These are phyloP conservation scores for Dermochelys coriacea DNA, from an alignment of 2,797 vertebrate genomes.

Conservation along the genomic window DNA sequence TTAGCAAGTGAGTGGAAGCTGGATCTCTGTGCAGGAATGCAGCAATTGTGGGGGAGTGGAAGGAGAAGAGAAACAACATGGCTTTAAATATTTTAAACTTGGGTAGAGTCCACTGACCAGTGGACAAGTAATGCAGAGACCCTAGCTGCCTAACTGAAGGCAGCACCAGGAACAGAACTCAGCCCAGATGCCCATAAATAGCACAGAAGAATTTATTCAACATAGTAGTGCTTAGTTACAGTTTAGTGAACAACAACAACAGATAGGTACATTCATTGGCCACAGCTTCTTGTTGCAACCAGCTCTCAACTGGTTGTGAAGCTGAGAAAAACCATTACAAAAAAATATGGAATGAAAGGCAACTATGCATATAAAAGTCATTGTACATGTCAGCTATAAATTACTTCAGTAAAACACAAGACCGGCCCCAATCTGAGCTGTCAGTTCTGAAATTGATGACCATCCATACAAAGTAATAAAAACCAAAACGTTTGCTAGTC, in stretches of 20 bases:
- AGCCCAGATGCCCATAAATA: slow-evolving; percentile 10
- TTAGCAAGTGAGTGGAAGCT: not conserved
- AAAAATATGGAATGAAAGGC: slow-evolving; percentile 65
- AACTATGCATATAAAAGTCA: slow-evolving; percentile 80
- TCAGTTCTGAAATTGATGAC: slow-evolving; percentile 48
- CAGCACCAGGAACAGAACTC: rapidly evolving
- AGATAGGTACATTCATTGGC: slow-evolving; percentile 85
- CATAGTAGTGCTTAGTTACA: slow-evolving; percentile 92
- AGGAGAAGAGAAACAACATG: no score
- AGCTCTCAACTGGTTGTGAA: slow-evolving; percentile 62
- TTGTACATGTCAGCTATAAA: slow-evolving; percentile 76
- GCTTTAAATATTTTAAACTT: not conserved
- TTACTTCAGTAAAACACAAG: slow-evolving; percentile 76
- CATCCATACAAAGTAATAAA: slow-evolving; percentile 44
- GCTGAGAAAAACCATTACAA: slow-evolving; percentile 66
- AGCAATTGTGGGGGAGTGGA: rapidly evolving
- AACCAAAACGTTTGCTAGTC: slow-evolving; percentile 33
- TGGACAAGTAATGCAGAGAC: not conserved
- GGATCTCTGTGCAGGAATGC: not conserved
- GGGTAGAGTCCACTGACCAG: not conserved
- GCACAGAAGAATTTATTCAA: slow-evolving; percentile 83
- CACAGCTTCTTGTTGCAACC: slow-evolving; percentile 73
- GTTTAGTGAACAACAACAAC: slow-evolving; percentile 84
- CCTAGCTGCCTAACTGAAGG: not conserved
- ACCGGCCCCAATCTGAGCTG: slow-evolving; percentile 19